Percentiles rank a stretch among this genome's conserved stretches.
phyloP scores from a whole-genome alignment of 1,140 invertebrate genomes.

The Cotesia typhae region DNA sequence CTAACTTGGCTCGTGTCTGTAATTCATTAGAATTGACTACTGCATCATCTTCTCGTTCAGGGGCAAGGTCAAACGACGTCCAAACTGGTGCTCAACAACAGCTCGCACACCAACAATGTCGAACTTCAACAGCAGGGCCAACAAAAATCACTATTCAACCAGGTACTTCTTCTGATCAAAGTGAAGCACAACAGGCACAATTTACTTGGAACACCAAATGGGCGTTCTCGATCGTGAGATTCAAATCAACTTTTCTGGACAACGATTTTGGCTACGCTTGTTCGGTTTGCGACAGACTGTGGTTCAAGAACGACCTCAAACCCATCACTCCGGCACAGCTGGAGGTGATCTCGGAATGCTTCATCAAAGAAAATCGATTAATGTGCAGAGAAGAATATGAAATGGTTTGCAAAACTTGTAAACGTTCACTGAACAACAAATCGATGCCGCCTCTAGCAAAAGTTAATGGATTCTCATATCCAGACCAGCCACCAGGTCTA shows the following conservation, averaged over 20 bases:
- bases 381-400: constrained; percentile 34
- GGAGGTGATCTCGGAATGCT: constrained; percentile 10
- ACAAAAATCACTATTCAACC: constrained; percentile 10
- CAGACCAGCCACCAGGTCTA: constrained; percentile 35
- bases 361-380: constrained; percentile 25
- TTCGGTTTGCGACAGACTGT: constrained; percentile 44
- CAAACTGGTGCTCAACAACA: constrained; percentile 17
- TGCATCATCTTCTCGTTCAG: constrained; percentile 21
- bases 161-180: constrained; percentile 20
- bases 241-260: constrained; percentile 20
- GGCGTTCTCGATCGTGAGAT: constrained; percentile 13
- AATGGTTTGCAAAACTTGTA: constrained; percentile 41
- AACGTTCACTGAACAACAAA: constrained; percentile 39
- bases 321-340: constrained; percentile 16
- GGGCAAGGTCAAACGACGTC: constrained; percentile 7
- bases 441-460: constrained; percentile 39
- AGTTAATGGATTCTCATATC: constrained; percentile 47
- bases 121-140: constrained; percentile 17
- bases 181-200: constrained; percentile 8
- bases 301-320: constrained; percentile 46
- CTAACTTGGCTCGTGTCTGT: constrained; percentile 13
- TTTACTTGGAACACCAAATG: constrained; percentile 18
- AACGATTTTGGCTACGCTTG: constrained; percentile 43
- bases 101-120: constrained; percentile 10
- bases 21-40: constrained; percentile 1